A percentile compares a stretch with the other conserved stretches of the same genome.
phyloP scores from a whole-genome alignment of 2,888 invertebrate genomes.

The Melinaea marsaeus region DNA sequence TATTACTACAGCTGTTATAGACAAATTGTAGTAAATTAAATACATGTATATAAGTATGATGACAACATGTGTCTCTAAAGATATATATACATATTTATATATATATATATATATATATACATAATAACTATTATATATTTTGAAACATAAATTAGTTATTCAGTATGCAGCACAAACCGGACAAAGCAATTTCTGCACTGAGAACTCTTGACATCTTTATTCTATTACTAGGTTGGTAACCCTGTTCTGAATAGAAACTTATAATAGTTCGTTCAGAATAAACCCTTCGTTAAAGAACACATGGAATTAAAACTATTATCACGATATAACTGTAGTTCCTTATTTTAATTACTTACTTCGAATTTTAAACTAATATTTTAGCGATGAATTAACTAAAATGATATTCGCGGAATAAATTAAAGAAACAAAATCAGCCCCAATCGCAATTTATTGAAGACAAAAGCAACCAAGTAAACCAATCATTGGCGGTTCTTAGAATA shows the following conservation, averaged over 20 bases:
- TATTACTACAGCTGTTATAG: no score
- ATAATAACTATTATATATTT: no score
- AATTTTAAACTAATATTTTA: neutral
- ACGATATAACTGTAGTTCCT: no score
- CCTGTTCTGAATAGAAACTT: no score
- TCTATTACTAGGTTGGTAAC: neutral
- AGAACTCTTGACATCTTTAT: slow-evolving; percentile 16
- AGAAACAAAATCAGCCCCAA: slow-evolving; percentile 1
- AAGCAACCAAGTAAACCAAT: slow-evolving; percentile 18
- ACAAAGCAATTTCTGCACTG: slow-evolving; percentile 20
- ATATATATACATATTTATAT: no score
- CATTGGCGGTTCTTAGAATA: slow-evolving; percentile 10
- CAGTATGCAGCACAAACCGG: slow-evolving; percentile 12
- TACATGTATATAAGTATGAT: no score
- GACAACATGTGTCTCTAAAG: no score
- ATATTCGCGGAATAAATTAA: neutral
- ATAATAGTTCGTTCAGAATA: no score
- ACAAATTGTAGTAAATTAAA: no score
- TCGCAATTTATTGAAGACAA: neutral
- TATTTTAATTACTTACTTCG: neutral
- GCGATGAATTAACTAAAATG: neutral
- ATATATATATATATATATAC: no score
- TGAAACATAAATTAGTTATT: slow-evolving; percentile 9
- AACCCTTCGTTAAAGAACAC: no score
- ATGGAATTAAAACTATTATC: no score